These are phyloP conservation scores for Diuraphis noxia DNA, from an alignment of 1,140 invertebrate genomes.

Conservation along the genomic window DNA sequence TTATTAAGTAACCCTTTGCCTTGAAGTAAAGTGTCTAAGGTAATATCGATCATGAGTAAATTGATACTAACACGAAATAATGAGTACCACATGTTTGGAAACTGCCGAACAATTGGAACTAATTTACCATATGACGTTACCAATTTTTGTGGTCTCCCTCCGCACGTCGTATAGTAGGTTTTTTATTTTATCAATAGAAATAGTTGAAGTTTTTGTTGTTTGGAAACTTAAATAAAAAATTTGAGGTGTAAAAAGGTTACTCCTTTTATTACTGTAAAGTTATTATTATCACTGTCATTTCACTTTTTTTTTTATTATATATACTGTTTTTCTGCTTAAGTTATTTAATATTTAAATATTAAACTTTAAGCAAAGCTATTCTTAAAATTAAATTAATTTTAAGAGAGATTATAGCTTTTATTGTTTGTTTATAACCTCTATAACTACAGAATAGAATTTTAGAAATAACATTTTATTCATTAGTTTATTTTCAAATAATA, in stretches of 20 bases:
- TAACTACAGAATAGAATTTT: neutral
- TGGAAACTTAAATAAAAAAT: neutral
- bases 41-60: neutral
- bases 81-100: conserved; percentile 16
- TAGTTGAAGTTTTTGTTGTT: neutral
- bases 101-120: neutral
- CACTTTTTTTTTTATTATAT: neutral
- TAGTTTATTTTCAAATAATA: neutral
- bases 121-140: neutral
- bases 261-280: neutral
- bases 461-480: neutral
- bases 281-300: neutral
- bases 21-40: neutral
- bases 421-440: neutral
- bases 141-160: neutral
- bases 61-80: neutral
- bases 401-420: neutral
- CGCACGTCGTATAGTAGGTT: neutral
- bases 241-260: neutral
- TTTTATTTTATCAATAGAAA: conserved; percentile 7
- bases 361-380: neutral
- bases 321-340: neutral
- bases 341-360: neutral
- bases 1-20: neutral
- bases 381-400: neutral